phyloP scores from a whole-genome alignment of 2,888 invertebrate species.

The Limulus polyphemus region DNA sequence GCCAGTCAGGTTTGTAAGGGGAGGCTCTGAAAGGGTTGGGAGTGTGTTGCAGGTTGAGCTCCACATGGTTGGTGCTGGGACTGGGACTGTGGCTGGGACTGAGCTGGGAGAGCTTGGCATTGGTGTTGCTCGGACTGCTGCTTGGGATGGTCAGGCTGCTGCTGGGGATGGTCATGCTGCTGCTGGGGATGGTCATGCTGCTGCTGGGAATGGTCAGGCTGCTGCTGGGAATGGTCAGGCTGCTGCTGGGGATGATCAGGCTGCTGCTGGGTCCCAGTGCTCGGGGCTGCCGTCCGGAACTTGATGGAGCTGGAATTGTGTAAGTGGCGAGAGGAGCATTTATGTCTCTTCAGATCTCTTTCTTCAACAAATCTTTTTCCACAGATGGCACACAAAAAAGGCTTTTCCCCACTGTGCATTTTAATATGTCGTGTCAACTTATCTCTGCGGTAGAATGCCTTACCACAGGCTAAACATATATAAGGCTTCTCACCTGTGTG shows the following conservation, averaged over 20 bases:
- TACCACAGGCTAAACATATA: slow-evolving; percentile 22
- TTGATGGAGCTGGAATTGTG: slow-evolving; percentile 11
- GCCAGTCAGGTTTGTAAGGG: slow-evolving; percentile 20
- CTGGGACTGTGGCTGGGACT: slow-evolving; percentile 9
- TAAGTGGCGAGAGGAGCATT: slow-evolving; percentile 19
- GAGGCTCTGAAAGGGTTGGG: slow-evolving; percentile 20
- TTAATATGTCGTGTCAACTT: slow-evolving; percentile 23
- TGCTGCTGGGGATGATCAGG: slow-evolving; percentile 11
- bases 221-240: slow-evolving; percentile 15
- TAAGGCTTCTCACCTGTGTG: slow-evolving; percentile 24
- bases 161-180: slow-evolving; percentile 17
- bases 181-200: slow-evolving; percentile 20
- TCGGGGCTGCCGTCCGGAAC: slow-evolving; percentile 2
- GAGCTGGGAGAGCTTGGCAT: slow-evolving; percentile 9
- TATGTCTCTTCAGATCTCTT: slow-evolving; percentile 20
- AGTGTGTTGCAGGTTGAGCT: slow-evolving; percentile 17
- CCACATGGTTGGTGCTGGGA: slow-evolving; percentile 13
- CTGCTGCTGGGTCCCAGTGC: slow-evolving; percentile 4
- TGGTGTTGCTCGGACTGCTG: slow-evolving; percentile 9
- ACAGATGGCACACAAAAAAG: slow-evolving; percentile 22
- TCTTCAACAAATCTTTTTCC: slow-evolving; percentile 23
- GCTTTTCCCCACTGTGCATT: slow-evolving; percentile 24
- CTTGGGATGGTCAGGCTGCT: slow-evolving; percentile 10
- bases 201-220: slow-evolving; percentile 17
- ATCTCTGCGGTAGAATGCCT: slow-evolving; percentile 21